A percentile compares a stretch with the other conserved stretches of the same genome.
Evolutionary conservation across 2,113 vertebrate species (phyloP).

Genomic region (Cranoglanis bouderius): DNA sequence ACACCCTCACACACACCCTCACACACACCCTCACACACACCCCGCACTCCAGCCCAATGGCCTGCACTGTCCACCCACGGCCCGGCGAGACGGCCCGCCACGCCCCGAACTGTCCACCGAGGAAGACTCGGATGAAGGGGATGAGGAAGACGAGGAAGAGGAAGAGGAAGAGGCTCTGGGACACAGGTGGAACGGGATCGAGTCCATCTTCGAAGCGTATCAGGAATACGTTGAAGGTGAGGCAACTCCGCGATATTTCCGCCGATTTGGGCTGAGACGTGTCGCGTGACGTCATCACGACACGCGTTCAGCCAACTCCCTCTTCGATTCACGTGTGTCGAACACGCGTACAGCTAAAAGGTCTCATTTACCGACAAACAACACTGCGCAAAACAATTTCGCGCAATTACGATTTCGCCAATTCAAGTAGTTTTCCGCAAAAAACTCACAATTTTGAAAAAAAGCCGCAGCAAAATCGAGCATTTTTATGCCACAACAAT

Average conservation of each 20-base stretch:
- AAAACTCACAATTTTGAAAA: no score
- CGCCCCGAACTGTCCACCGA: slow-evolving; percentile 74
- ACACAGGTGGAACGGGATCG: slow-evolving; percentile 93
- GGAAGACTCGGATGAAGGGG: slow-evolving; percentile 77
- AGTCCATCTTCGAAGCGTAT: slow-evolving; percentile 96
- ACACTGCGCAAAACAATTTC: no score
- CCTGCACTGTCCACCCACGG: slow-evolving; percentile 73
- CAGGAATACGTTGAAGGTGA: slow-evolving; percentile 96
- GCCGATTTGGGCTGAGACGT: neutral
- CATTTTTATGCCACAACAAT: no score
- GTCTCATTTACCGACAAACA: no score
- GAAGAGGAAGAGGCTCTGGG: slow-evolving; percentile 70
- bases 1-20: slow-evolving; percentile 60
- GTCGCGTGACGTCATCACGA: no score
- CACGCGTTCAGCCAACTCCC: no score
- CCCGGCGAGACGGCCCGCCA: slow-evolving; percentile 66
- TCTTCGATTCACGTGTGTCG: no score
- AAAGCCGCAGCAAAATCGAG: no score
- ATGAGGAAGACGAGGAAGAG: slow-evolving; percentile 68
- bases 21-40: slow-evolving; percentile 47
- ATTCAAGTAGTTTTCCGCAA: no score
- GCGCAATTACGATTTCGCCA: no score
- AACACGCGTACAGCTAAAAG: no score
- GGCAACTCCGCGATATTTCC: no score
- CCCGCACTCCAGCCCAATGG: slow-evolving; percentile 80